Percentiles rank a stretch among this genome's conserved stretches.
These are phyloP conservation scores for Exocentrus adspersus DNA, from an alignment of 2,888 invertebrate species.

Conservation along the genomic window DNA sequence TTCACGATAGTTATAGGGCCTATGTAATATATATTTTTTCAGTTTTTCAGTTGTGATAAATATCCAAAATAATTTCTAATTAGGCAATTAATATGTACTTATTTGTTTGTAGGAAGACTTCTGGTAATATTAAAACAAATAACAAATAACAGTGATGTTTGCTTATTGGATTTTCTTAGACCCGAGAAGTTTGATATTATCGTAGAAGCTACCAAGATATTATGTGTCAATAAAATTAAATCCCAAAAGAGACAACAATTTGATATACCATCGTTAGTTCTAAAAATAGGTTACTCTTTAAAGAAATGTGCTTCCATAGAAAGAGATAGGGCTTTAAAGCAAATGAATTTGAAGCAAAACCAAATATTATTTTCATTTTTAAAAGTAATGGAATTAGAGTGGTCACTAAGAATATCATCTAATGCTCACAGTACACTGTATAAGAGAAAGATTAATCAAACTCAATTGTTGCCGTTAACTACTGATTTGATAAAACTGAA, in stretches of 20 bases:
- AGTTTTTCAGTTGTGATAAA: too few species aligned
- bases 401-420: slow-evolving; percentile 38
- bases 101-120: background rate
- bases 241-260: slow-evolving; percentile 34
- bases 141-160: background rate
- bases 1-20: too few species aligned
- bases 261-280: slow-evolving; percentile 31
- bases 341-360: slow-evolving; percentile 32
- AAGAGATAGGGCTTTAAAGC: slow-evolving; percentile 33
- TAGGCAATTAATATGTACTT: too few species aligned
- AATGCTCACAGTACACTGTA: slow-evolving; percentile 38
- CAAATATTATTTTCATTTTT: slow-evolving; percentile 27
- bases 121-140: background rate
- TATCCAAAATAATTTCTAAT: too few species aligned
- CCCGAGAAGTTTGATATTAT: background rate
- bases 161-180: background rate
- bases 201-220: background rate
- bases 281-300: slow-evolving; percentile 37
- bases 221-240: background rate
- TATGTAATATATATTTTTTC: too few species aligned
- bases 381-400: slow-evolving; percentile 38
- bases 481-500: slow-evolving; percentile 38
- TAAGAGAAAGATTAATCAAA: slow-evolving; percentile 33
- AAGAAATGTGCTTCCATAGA: slow-evolving; percentile 37
- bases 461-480: slow-evolving; percentile 41